A percentile compares a stretch with the other conserved stretches of the same genome.
Evolutionary conservation across 2,113 vertebrate genomes (phyloP).

Genomic region (Pomatorhinus ruficollis): DNA sequence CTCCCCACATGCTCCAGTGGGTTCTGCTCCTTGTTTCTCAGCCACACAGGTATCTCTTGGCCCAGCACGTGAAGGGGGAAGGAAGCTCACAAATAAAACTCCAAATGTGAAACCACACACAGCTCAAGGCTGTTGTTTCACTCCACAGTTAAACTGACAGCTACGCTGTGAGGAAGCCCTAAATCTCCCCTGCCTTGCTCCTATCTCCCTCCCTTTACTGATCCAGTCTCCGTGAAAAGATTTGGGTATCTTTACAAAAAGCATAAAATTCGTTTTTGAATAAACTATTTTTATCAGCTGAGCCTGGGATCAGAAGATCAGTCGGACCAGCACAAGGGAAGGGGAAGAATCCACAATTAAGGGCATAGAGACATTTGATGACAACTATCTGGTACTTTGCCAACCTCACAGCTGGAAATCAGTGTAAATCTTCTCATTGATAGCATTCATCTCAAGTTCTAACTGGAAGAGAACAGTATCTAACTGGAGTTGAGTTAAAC

Average conservation of each 20-base stretch:
- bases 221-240: neutral
- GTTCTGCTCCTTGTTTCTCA: neutral
- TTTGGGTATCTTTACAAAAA: neutral
- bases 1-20: neutral
- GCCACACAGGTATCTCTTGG: neutral
- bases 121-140: neutral
- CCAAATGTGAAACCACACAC: neutral
- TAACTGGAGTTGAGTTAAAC: neutral
- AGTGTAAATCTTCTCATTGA: neutral
- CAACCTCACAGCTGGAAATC: slow-evolving; percentile 7
- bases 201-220: neutral
- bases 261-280: neutral
- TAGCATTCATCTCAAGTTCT: neutral
- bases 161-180: neutral
- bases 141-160: neutral
- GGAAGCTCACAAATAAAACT: neutral
- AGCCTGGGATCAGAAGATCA: neutral
- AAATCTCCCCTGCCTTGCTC: neutral
- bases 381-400: neutral
- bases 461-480: neutral
- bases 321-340: neutral
- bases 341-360: neutral
- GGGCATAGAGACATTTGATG: neutral
- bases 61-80: neutral
- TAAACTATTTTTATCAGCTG: neutral